Base-by-base conservation (phyloP, 2,113 vertebrate genomes). In the Marmota monax region DNA sequence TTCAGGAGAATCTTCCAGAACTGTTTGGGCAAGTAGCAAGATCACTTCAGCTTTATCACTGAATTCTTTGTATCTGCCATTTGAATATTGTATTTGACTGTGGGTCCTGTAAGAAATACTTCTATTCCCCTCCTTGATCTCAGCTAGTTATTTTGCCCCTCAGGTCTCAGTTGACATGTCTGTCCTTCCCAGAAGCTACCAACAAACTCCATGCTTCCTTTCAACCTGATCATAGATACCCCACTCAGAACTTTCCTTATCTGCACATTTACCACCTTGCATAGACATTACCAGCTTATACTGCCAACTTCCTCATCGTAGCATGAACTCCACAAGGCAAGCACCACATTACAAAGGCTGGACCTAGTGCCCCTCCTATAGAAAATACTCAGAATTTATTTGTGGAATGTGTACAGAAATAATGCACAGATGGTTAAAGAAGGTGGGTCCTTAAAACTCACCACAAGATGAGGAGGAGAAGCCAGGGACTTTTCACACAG, bases 1-100 rank as follows among this genome's bases (percentile, higher is more conserved):
- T 94, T 42, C 32, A 87, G 20, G 27, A 94, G 23, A 96, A 90
- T 27, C 63, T 78, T 61, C 58, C 32, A 84, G 79, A 48, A 10
- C 4, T 87, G 10, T 69, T 51, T 87, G 51, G 1, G 10, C 42
- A 82, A 87, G 87, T 51, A 88, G 61, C 32, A 85, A 39, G 20
- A 58, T 14, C 37, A 13, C 7, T 51, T 90, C 13, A 84, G 32
- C 34, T 80, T 61, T 87, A 45, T 69, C 34, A 80, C 61, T 65
- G 32, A 83, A 69, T 56, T 92, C 3, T 23, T 84, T 86, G 76
- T 56, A 58, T 27, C n/a, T 5, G 7, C 17, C 48, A 86, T 17
- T 34, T 95, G 67, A 80, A 87, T 29, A 65, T 0, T 39, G 1
- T 53, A 80, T 86, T 92, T 83, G 63, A 51, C 20, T 88, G 4